Conservation (phyloP, 2,888 invertebrate genomes). For the Pardosa pseudoannulata region DNA sequence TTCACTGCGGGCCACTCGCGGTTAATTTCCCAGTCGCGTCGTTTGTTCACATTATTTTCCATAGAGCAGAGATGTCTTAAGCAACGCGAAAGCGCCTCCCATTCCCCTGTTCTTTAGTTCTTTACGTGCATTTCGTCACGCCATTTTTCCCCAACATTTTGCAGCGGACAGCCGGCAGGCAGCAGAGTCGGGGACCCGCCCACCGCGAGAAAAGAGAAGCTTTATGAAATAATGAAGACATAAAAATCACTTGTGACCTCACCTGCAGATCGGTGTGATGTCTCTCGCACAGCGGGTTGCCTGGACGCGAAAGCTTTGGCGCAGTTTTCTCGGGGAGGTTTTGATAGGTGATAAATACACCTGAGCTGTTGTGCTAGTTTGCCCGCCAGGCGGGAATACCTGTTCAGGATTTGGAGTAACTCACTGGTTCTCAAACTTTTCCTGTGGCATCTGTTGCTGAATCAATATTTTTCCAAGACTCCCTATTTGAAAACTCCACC, state of each 20-base stretch:
- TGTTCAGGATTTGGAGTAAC: no score
- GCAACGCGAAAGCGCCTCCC: neutral
- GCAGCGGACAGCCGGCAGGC: neutral
- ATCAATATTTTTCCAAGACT: no score
- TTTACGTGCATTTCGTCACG: neutral
- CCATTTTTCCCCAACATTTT: neutral
- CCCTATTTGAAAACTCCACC: no score
- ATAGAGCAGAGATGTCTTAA: neutral
- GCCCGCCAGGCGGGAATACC: no score
- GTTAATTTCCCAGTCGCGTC: constrained; percentile 5
- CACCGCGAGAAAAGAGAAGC: neutral
- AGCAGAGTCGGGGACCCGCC: neutral
- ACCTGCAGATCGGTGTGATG: neutral
- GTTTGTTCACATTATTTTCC: neutral
- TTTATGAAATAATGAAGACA: constrained; percentile 66
- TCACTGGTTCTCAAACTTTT: no score
- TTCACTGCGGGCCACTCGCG: neutral
- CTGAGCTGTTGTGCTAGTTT: no score
- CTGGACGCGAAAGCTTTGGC: neutral
- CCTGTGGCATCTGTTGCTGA: no score
- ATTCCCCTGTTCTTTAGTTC: neutral
- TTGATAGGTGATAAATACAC: no score
- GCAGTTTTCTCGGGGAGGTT: no score
- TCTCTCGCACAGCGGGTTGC: neutral
- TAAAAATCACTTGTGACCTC: constrained; percentile 52